These are phyloP conservation scores for Beris chalybata DNA, from an alignment of 2,888 invertebrate species.

Conservation along the genomic window DNA sequence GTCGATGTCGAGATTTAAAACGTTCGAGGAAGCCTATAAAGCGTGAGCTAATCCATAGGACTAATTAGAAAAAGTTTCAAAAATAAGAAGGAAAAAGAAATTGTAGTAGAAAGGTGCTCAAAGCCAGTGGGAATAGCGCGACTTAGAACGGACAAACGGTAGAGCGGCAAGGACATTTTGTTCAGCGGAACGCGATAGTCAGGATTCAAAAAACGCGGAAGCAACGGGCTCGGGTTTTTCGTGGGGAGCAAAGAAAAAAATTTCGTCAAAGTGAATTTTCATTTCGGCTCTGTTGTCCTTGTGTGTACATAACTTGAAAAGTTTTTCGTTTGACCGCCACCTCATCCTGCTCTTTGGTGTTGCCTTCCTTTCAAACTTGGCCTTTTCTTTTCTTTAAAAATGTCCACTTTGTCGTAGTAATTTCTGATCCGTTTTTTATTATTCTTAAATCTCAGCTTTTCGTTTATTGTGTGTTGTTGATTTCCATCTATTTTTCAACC, in stretches of 20 bases:
- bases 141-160: too few species aligned
- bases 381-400: slow-evolving; percentile 13
- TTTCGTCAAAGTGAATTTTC: slow-evolving; percentile 12
- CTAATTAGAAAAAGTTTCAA: slow-evolving; percentile 18
- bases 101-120: slow-evolving; percentile 12
- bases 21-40: slow-evolving; percentile 26
- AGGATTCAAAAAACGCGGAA: not conserved
- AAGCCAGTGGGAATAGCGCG: too few species aligned
- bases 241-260: not conserved
- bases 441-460: too few species aligned
- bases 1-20: slow-evolving; percentile 38
- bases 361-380: slow-evolving; percentile 21
- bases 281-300: slow-evolving; percentile 23
- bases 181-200: too few species aligned
- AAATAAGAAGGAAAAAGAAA: slow-evolving; percentile 20
- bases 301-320: slow-evolving; percentile 29
- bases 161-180: too few species aligned
- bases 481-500: too few species aligned
- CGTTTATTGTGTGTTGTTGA: too few species aligned
- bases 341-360: slow-evolving; percentile 15
- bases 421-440: too few species aligned
- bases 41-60: slow-evolving; percentile 8
- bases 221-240: not conserved
- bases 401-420: slow-evolving; percentile 26
- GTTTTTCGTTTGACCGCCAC: slow-evolving; percentile 17